Evolutionary conservation across 2,888 invertebrate genomes (phyloP).

Genomic region (Gari tellinella): DNA sequence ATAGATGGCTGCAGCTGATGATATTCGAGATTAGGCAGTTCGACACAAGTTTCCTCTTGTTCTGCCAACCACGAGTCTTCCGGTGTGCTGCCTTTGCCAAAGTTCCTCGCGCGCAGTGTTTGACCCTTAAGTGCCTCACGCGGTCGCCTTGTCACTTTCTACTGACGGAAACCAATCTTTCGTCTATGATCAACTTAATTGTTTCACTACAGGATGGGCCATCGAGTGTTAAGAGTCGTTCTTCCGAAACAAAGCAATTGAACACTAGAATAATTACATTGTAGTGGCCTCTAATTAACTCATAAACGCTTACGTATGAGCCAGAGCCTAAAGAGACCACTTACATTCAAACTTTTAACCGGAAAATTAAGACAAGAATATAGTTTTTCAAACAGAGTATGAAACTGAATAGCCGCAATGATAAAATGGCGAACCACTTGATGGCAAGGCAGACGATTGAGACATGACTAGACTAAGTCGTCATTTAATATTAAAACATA

Average conservation of each 20-base stretch:
- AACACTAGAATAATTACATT: constrained; percentile 35
- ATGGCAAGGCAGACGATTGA: too few relatives aligned
- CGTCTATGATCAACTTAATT: constrained; percentile 22
- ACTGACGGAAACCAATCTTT: constrained; percentile 55
- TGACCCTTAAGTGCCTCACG: constrained; percentile 33
- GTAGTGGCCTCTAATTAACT: constrained; percentile 47
- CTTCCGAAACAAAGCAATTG: constrained; percentile 49
- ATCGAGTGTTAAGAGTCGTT: constrained; percentile 40
- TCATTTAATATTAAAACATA: too few relatives aligned
- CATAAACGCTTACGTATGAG: constrained; percentile 23
- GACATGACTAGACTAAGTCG: too few relatives aligned
- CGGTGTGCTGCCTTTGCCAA: constrained; percentile 10
- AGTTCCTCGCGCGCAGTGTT: constrained; percentile 39
- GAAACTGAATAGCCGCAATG: too few relatives aligned
- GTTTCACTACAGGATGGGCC: constrained; percentile 42
- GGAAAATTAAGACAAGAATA: constrained; percentile 47
- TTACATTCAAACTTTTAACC: constrained; percentile 29
- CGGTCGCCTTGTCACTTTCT: constrained; percentile 24
- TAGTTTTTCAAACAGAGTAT: too few relatives aligned
- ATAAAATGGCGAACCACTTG: too few relatives aligned
- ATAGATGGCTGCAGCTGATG: neutral
- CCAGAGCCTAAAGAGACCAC: constrained; percentile 4
- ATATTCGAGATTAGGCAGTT: neutral
- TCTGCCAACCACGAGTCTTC: too few relatives aligned
- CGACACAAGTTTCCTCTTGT: constrained; percentile 7